Percentiles rank a stretch among this genome's conserved stretches.
These are phyloP conservation scores for Sturnira hondurensis DNA, from an alignment of 2,113 vertebrate species.

Conservation along the genomic window DNA sequence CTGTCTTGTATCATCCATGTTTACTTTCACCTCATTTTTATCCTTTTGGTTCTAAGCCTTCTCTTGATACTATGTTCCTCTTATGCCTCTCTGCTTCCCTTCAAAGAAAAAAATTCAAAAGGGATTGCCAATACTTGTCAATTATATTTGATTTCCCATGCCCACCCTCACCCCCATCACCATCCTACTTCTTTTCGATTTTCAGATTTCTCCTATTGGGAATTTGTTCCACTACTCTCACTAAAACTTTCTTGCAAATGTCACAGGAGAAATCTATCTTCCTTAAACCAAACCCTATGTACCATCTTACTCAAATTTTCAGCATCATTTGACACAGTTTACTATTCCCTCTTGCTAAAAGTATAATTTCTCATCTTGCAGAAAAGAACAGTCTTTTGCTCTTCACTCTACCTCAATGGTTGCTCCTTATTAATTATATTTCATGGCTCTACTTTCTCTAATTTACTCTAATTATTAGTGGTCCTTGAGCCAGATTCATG, in stretches of 20 bases:
- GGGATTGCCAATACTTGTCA: background rate
- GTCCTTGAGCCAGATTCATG: background rate
- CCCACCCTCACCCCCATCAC: no score
- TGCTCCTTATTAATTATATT: background rate
- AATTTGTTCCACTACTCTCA: background rate
- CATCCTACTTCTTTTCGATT: accelerated
- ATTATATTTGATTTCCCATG: background rate
- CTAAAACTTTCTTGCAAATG: background rate
- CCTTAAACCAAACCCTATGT: background rate
- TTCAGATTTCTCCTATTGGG: background rate
- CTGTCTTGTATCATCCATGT: background rate
- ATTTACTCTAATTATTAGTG: background rate
- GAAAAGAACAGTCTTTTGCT: background rate
- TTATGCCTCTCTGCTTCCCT: background rate
- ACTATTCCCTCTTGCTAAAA: background rate
- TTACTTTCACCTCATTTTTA: background rate
- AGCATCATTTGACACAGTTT: background rate
- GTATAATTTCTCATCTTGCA: background rate
- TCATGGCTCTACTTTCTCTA: background rate
- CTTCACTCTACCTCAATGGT: background rate
- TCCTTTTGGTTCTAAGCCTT: background rate
- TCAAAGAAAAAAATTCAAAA: background rate
- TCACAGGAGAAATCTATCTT: background rate
- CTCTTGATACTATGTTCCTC: background rate
- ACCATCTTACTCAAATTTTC: background rate